Conservation (phyloP, 2,888 invertebrate genomes). For the Gonocerus acuteangulatus region DNA sequence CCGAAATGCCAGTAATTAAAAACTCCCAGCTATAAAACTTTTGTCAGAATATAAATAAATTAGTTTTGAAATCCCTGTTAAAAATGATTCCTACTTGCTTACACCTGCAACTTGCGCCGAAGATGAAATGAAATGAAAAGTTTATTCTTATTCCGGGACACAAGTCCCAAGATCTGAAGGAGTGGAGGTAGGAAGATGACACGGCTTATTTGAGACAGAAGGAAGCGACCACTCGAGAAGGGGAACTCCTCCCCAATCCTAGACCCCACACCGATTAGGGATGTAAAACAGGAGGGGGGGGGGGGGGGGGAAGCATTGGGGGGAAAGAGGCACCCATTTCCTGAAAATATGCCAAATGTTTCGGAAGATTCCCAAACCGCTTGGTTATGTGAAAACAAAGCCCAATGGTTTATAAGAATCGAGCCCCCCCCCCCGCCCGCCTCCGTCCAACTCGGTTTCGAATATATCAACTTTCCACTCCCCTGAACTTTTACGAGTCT, state of each 20-base stretch:
- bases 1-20: too few species aligned
- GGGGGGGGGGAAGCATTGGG: neutral
- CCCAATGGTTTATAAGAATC: constrained; percentile 35
- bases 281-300: neutral
- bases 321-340: constrained; percentile 10
- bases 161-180: too few species aligned
- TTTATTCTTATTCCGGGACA: too few species aligned
- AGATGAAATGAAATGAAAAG: too few species aligned
- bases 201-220: too few species aligned
- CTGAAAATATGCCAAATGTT: constrained; percentile 36
- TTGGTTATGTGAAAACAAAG: constrained; percentile 35
- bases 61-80: too few species aligned
- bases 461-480: constrained; percentile 32
- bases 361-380: constrained; percentile 36
- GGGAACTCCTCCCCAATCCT: neutral
- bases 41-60: too few species aligned
- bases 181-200: too few species aligned
- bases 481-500: constrained; percentile 32
- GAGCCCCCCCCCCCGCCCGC: constrained; percentile 6
- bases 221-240: too few species aligned
- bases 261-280: constrained; percentile 15
- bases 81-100: too few species aligned
- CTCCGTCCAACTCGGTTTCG: constrained; percentile 4
- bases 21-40: too few species aligned
- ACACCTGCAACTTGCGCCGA: too few species aligned